Conservation (phyloP, 2,888 invertebrate species). For the Machimus atricapillus region DNA sequence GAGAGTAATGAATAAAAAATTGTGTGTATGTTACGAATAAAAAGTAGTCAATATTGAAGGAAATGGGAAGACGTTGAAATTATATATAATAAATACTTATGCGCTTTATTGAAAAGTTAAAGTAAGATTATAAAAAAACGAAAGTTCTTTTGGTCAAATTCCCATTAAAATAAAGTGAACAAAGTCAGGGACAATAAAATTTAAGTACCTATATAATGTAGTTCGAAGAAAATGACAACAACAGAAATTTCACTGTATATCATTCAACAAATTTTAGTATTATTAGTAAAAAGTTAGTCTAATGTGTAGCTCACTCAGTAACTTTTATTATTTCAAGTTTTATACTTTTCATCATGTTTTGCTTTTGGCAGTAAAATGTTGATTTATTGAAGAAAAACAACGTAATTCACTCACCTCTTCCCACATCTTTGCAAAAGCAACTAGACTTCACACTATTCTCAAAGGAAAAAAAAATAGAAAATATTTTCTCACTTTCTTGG, state of each 20-base stretch:
- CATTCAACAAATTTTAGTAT: background rate
- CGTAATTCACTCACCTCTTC: background rate
- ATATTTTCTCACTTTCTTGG: background rate
- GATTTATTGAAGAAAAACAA: background rate
- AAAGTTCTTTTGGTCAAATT: background rate
- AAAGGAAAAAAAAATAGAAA: background rate
- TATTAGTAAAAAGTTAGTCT: background rate
- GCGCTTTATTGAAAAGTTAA: too few species aligned
- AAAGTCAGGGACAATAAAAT: background rate
- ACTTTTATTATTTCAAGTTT: background rate
- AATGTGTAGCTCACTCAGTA: background rate
- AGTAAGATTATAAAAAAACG: too few species aligned
- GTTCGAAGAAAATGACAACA: background rate
- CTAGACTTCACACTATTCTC: background rate
- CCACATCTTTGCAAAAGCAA: background rate
- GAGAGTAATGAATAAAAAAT: too few species aligned
- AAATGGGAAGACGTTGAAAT: too few species aligned
- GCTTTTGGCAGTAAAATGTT: background rate
- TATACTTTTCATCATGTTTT: background rate
- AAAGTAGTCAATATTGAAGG: too few species aligned
- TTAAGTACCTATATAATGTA: background rate
- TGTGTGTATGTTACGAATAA: too few species aligned
- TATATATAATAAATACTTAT: too few species aligned
- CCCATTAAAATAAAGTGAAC: background rate
- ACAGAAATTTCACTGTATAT: background rate